Conservation (phyloP, 2,113 vertebrate species). For the Tiliqua scincoides region DNA sequence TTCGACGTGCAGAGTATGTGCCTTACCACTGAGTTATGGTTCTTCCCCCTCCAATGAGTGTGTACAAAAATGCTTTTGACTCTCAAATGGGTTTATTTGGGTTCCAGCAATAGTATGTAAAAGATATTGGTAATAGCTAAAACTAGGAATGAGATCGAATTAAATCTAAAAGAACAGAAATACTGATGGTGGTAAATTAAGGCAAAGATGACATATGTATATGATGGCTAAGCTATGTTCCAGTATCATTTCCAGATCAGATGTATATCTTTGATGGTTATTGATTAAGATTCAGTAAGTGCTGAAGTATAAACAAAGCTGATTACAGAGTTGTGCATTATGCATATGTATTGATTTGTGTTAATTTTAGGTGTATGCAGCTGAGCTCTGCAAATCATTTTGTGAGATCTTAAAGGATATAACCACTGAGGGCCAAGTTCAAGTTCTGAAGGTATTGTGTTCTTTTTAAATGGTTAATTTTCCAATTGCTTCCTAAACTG, state of each 20-base stretch:
- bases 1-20: no score
- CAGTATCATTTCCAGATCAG: background rate
- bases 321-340: background rate
- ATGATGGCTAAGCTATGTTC: background rate
- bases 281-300: background rate
- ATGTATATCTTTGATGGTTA: background rate
- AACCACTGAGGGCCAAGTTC: constrained; percentile 94
- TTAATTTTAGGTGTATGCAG: constrained; percentile 85
- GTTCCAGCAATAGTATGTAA: background rate
- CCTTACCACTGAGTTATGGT: background rate
- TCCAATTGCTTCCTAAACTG: constrained; percentile 10
- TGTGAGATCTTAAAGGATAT: constrained; percentile 91
- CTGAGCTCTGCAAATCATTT: constrained; percentile 89
- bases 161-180: background rate
- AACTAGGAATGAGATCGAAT: background rate
- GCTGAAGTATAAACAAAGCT: background rate
- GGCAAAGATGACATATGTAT: background rate
- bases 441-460: constrained; percentile 90
- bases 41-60: no score
- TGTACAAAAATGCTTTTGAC: background rate
- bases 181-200: background rate
- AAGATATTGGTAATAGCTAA: background rate
- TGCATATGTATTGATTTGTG: background rate
- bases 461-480: background rate
- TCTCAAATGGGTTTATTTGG: background rate